Percentiles rank a stretch among this genome's conserved stretches.
Conservation (phyloP, 2,888 invertebrate genomes). For the Cephus sareptanus region DNA sequence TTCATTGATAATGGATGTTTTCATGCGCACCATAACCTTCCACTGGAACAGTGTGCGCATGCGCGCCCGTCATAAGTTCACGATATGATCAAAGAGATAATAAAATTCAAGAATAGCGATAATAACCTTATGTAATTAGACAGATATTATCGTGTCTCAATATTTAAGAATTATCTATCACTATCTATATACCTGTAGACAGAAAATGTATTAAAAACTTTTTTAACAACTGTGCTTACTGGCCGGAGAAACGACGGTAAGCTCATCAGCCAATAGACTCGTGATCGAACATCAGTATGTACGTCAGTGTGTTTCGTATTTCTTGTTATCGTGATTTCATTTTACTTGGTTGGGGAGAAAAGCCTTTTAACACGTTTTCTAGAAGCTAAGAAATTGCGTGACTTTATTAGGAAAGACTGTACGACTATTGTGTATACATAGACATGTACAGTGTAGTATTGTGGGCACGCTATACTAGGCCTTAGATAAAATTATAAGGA, state of each 20-base stretch:
- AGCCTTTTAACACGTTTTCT: not conserved
- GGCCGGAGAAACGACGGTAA: not conserved
- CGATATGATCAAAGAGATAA: not conserved
- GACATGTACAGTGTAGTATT: not conserved
- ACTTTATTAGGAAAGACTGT: not conserved
- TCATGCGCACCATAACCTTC: not conserved
- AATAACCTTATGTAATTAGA: not conserved
- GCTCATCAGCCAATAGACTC: constrained; percentile 39
- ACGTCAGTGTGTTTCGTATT: not conserved
- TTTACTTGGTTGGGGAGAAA: not conserved
- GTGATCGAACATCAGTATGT: constrained; percentile 38
- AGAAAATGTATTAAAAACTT: not conserved
- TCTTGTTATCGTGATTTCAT: constrained; percentile 12
- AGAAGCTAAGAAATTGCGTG: not conserved
- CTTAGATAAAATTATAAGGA: not conserved
- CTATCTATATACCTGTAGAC: not conserved
- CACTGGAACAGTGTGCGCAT: not conserved
- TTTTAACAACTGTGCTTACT: not conserved
- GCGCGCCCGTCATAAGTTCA: not conserved
- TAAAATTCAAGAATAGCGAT: not conserved
- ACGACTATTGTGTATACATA: not conserved
- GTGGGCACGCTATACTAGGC: not conserved
- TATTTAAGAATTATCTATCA: not conserved
- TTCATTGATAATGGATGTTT: not conserved
- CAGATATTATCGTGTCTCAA: not conserved